phyloP scores from a whole-genome alignment of 2,888 invertebrate genomes.

The Diaperis boleti region DNA sequence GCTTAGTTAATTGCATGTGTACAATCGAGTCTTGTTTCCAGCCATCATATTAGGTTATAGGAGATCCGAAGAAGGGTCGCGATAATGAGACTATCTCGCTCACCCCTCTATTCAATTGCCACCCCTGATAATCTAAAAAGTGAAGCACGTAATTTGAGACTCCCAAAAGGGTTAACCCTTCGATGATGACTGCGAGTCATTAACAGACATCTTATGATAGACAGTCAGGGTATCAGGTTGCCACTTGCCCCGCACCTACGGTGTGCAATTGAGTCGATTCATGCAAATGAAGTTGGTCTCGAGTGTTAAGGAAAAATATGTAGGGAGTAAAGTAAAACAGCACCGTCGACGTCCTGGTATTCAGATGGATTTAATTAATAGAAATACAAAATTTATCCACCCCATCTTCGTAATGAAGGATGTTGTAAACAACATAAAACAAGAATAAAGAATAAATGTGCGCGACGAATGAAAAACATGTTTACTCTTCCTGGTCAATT shows the following conservation, averaged over 20 bases:
- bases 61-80: constrained; percentile 47
- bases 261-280: constrained; percentile 24
- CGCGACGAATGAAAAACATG: too few species aligned
- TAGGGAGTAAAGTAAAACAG: not conserved
- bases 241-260: constrained; percentile 42
- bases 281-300: constrained; percentile 26
- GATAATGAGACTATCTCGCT: constrained; percentile 46
- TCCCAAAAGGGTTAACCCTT: constrained; percentile 52
- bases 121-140: constrained; percentile 58
- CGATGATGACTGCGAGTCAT: constrained; percentile 52
- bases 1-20: constrained; percentile 51
- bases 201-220: constrained; percentile 44
- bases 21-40: constrained; percentile 47
- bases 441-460: too few species aligned
- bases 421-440: too few species aligned
- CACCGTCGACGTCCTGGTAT: not conserved
- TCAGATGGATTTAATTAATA: constrained; percentile 32
- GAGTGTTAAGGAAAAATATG: constrained; percentile 10
- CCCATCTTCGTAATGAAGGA: too few species aligned
- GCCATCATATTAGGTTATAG: constrained; percentile 47
- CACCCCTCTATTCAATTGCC: constrained; percentile 54
- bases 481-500: too few species aligned
- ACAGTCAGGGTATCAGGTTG: constrained; percentile 42
- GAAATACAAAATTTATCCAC: not conserved
- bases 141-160: constrained; percentile 58